phyloP scores from a whole-genome alignment of 2,113 vertebrate species.

The Apodemus sylvaticus region DNA sequence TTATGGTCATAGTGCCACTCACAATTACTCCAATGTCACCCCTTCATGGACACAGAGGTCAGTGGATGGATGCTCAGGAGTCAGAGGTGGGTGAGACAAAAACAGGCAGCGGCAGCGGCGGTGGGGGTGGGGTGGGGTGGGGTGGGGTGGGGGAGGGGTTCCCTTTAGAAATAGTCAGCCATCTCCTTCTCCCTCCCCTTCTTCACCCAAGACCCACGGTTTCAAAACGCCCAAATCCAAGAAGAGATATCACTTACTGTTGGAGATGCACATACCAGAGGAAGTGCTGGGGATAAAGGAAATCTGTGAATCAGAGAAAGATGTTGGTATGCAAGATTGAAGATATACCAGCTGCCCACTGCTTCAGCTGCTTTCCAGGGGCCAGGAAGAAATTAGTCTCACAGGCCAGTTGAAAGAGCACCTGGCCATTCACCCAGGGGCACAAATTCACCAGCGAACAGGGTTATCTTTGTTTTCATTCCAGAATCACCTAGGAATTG shows the following conservation, averaged over 20 bases:
- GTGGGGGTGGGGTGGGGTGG: neutral
- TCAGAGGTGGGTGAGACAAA: neutral
- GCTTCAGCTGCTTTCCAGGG: constrained; percentile 87
- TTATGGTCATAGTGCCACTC: neutral
- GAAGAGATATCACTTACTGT: constrained; percentile 74
- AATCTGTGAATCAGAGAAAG: constrained; percentile 87
- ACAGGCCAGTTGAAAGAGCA: constrained; percentile 87
- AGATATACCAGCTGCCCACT: constrained; percentile 84
- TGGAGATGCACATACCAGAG: constrained; percentile 77
- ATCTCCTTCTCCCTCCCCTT: neutral
- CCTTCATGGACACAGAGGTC: neutral
- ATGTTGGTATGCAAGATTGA: constrained; percentile 87
- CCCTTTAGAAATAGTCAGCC: constrained; percentile 39
- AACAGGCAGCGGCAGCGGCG: neutral
- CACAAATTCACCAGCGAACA: constrained; percentile 84
- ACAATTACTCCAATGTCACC: neutral
- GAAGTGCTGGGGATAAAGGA: constrained; percentile 85
- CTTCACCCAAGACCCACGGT: constrained; percentile 4
- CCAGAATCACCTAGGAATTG: constrained; percentile 83
- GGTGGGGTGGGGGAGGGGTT: neutral
- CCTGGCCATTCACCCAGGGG: constrained; percentile 88
- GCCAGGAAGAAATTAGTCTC: constrained; percentile 91
- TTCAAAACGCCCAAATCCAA: constrained; percentile 65
- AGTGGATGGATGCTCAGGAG: neutral
- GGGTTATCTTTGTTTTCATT: constrained; percentile 88